These are phyloP conservation scores for Doris montereyensis DNA, from an alignment of 2,888 invertebrate species.

Conservation along the genomic window DNA sequence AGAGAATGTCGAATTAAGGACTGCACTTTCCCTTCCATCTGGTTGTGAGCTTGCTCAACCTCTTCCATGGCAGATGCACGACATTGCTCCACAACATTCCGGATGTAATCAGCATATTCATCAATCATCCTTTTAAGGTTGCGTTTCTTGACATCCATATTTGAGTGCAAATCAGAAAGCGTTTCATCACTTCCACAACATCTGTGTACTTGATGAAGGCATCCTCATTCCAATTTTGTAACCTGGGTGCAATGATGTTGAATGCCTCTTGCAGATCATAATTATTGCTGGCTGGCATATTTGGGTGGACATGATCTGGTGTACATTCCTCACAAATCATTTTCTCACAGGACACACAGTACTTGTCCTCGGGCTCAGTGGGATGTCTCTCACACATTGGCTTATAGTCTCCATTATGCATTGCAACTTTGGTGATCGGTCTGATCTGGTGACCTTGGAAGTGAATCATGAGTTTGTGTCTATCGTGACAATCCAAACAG, in stretches of 20 bases:
- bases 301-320: constrained; percentile 31
- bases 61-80: constrained; percentile 4
- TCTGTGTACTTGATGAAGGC: constrained; percentile 26
- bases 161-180: neutral
- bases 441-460: constrained; percentile 27
- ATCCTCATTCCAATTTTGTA: constrained; percentile 34
- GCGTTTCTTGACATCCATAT: constrained; percentile 19
- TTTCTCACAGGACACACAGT: constrained; percentile 26
- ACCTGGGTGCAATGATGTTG: constrained; percentile 20
- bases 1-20: neutral
- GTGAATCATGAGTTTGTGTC: constrained; percentile 33
- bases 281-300: neutral
- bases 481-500: constrained; percentile 25
- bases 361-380: constrained; percentile 10
- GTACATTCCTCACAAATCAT: constrained; percentile 19
- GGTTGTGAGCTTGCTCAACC: neutral
- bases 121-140: constrained; percentile 20
- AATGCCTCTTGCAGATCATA: constrained; percentile 7
- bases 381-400: constrained; percentile 27
- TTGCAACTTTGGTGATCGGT: constrained; percentile 27
- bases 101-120: constrained; percentile 32
- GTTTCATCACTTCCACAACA: constrained; percentile 2
- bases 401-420: constrained; percentile 20
- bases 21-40: constrained; percentile 2
- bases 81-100: constrained; percentile 33